Conservation (phyloP, 2,888 invertebrate genomes). For the Brenthis daphne region DNA sequence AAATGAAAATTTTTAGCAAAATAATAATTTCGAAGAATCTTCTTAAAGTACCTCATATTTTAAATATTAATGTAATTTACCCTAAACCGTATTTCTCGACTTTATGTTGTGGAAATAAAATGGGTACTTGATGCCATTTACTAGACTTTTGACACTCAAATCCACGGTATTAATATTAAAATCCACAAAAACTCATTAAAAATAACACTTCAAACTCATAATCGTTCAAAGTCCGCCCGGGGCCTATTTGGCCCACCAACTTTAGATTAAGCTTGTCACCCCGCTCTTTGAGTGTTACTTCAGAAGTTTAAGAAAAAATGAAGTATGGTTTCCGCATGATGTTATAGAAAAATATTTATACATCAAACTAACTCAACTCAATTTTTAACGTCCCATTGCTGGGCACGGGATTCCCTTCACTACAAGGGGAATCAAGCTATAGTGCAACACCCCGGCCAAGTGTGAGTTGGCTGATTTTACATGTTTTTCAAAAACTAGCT, state of each 20-base stretch:
- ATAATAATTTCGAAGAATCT: background rate
- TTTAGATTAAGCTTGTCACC: constrained; percentile 79
- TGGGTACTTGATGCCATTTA: constrained; percentile 38
- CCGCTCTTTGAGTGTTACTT: constrained; percentile 48
- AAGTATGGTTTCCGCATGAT: constrained; percentile 21
- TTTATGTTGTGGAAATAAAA: constrained; percentile 36
- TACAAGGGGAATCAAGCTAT: no score
- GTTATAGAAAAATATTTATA: constrained; percentile 5
- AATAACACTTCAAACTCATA: constrained; percentile 75
- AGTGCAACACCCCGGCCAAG: no score
- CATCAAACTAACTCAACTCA: no score
- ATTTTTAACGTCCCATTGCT: no score
- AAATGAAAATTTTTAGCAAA: background rate
- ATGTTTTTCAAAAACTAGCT: no score
- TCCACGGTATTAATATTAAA: constrained; percentile 64
- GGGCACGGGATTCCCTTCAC: no score
- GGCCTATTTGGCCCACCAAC: constrained; percentile 62
- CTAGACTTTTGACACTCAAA: constrained; percentile 42
- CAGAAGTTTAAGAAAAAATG: constrained; percentile 44
- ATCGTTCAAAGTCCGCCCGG: constrained; percentile 59
- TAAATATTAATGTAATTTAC: background rate
- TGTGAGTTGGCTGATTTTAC: no score
- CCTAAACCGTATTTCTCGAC: constrained; percentile 1
- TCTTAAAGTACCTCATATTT: background rate
- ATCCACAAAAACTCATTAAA: constrained; percentile 73